Evolutionary conservation across 2,888 invertebrate species (phyloP).

Genomic region (Sycophila texana): DNA sequence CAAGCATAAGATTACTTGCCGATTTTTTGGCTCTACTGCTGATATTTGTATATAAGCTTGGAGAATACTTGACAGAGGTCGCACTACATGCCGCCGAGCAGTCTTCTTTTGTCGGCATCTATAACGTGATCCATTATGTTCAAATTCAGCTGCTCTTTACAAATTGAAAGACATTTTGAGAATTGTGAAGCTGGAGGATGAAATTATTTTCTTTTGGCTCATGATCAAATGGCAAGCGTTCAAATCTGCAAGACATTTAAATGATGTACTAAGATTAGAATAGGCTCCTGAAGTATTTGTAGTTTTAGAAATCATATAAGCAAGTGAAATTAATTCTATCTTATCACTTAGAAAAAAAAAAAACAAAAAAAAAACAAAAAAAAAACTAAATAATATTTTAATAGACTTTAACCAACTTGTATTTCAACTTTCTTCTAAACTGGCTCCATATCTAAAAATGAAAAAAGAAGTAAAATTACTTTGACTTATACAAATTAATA

Average conservation of each 20-base stretch:
- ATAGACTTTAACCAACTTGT: constrained; percentile 47
- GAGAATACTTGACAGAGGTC: too few relatives aligned
- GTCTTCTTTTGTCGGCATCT: too few relatives aligned
- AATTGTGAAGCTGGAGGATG: constrained; percentile 52
- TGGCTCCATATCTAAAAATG: constrained; percentile 36
- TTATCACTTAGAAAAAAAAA: constrained; percentile 64
- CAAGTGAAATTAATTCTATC: constrained; percentile 16
- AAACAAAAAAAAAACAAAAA: constrained; percentile 55
- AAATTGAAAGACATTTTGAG: constrained; percentile 56
- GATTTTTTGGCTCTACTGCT: too few relatives aligned
- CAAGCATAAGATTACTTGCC: too few relatives aligned
- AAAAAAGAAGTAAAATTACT: background rate
- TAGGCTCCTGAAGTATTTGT: constrained; percentile 32
- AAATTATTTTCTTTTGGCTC: constrained; percentile 35
- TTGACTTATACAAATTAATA: too few relatives aligned
- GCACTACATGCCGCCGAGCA: too few relatives aligned
- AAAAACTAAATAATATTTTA: constrained; percentile 13
- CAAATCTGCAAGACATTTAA: constrained; percentile 67
- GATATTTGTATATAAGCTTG: too few relatives aligned
- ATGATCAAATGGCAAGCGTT: constrained; percentile 68
- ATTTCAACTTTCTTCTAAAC: constrained; percentile 12
- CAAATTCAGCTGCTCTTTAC: too few relatives aligned
- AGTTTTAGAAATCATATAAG: constrained; percentile 26
- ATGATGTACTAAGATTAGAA: constrained; percentile 52
- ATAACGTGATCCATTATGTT: too few relatives aligned